Percentiles rank a stretch among this genome's conserved stretches.
Evolutionary conservation across 2,888 invertebrate species (phyloP).

Genomic region (Cephus pygmeus): DNA sequence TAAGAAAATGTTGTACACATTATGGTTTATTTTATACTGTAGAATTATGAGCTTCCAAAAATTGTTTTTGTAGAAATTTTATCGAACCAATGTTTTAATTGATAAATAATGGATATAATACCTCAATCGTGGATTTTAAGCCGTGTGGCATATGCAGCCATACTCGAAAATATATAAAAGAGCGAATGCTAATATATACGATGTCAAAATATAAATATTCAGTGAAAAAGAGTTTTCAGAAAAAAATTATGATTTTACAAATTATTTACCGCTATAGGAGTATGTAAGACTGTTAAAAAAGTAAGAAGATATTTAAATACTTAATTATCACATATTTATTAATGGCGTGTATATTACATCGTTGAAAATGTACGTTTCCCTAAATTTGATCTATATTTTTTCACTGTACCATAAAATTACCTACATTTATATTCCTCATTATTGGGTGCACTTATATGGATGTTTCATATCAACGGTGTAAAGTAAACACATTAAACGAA

Average conservation of each 20-base stretch:
- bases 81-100: background rate
- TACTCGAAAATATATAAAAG: background rate
- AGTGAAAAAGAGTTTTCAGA: background rate
- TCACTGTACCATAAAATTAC: background rate
- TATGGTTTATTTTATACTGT: background rate
- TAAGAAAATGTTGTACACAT: background rate
- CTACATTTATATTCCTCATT: background rate
- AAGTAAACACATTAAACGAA: background rate
- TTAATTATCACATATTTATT: background rate
- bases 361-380: background rate
- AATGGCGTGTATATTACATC: background rate
- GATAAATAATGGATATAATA: background rate
- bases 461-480: background rate
- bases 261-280: background rate
- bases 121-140: background rate
- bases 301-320: background rate
- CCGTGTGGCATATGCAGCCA: background rate
- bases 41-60: background rate
- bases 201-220: background rate
- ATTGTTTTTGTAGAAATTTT: background rate
- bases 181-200: background rate
- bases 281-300: background rate
- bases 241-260: background rate
- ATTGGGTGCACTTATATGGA: background rate
- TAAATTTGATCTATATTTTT: background rate